Conservation (phyloP, 2,113 vertebrate species). For the Bagarius yarrelli region DNA sequence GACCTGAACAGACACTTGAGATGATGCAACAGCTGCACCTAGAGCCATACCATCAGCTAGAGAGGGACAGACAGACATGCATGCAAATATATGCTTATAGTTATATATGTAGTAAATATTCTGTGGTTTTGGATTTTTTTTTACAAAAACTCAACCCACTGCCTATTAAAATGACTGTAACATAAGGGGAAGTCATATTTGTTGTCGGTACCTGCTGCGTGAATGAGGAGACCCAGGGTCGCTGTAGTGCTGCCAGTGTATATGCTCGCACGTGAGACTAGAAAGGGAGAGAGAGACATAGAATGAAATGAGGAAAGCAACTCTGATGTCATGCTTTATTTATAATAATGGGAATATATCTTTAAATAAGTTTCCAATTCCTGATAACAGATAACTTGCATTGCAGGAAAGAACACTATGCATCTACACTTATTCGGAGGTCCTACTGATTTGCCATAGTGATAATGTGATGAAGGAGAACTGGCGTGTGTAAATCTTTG, state of each 20-base stretch:
- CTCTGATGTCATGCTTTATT: not conserved
- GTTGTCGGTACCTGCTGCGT: constrained; percentile 71
- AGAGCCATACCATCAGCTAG: constrained; percentile 78
- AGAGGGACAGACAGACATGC: not conserved
- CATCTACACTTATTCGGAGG: too few relatives aligned
- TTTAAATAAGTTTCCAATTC: too few relatives aligned
- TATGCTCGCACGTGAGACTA: constrained; percentile 57
- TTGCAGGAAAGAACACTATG: not conserved
- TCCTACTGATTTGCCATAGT: too few relatives aligned
- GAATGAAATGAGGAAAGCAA: not conserved
- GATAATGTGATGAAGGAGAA: too few relatives aligned
- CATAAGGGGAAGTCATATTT: not conserved
- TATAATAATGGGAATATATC: too few relatives aligned
- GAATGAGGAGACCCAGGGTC: constrained; percentile 76
- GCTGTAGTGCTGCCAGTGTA: constrained; percentile 64
- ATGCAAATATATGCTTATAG: too few relatives aligned
- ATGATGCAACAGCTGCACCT: constrained; percentile 74
- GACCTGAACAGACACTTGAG: constrained; percentile 72
- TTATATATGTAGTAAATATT: too few relatives aligned
- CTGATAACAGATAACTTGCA: not conserved
- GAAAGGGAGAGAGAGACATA: constrained; percentile 35
- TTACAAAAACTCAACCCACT: too few relatives aligned
- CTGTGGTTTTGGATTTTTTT: too few relatives aligned
- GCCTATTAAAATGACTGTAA: not conserved
- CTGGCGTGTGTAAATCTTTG: too few relatives aligned